Conservation (phyloP, 53 echinoderm and acorn worm genomes). For the Arbacia lixula region DNA sequence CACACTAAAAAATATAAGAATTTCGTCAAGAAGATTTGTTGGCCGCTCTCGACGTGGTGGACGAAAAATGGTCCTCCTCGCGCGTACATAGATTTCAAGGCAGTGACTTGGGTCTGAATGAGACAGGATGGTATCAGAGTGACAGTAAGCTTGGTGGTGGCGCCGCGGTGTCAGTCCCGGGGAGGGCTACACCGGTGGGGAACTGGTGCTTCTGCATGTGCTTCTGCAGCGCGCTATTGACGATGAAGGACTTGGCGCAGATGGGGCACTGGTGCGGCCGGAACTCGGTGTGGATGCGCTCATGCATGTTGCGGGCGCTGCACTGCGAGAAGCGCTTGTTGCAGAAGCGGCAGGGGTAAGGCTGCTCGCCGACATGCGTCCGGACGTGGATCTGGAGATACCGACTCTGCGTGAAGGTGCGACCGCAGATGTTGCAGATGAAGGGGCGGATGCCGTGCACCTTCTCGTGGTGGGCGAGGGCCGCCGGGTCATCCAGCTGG, state of each 20-base stretch:
- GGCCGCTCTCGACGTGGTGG: no score
- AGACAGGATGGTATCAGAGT: conserved; percentile 1
- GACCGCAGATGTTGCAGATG: conserved; percentile 46
- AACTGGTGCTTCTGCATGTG: conserved; percentile 45
- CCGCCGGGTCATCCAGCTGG: conserved; percentile 9
- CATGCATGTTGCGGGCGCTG: conserved; percentile 51
- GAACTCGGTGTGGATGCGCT: conserved; percentile 41
- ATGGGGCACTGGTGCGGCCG: conserved; percentile 39
- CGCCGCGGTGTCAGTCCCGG: not conserved
- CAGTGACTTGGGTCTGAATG: conserved; percentile 18
- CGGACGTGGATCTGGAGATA: conserved; percentile 54
- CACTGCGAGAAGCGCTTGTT: conserved; percentile 55
- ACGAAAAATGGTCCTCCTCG: not conserved
- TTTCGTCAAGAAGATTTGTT: no score
- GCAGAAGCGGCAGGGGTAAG: conserved; percentile 53
- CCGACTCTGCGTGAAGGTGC: conserved; percentile 48
- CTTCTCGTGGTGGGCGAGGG: conserved; percentile 41
- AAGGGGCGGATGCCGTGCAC: conserved; percentile 51
- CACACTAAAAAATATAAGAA: no score
- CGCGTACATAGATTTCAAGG: conserved; percentile 5
- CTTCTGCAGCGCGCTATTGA: conserved; percentile 51
- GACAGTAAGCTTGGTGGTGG: conserved; percentile 3
- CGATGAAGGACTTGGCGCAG: conserved; percentile 40
- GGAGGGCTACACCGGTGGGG: not conserved
- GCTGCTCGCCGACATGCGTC: conserved; percentile 48